A percentile compares a stretch with the other conserved stretches of the same genome.
These are phyloP conservation scores for Austrofundulus limnaeus DNA, from an alignment of 2,113 vertebrate species.

Conservation along the genomic window DNA sequence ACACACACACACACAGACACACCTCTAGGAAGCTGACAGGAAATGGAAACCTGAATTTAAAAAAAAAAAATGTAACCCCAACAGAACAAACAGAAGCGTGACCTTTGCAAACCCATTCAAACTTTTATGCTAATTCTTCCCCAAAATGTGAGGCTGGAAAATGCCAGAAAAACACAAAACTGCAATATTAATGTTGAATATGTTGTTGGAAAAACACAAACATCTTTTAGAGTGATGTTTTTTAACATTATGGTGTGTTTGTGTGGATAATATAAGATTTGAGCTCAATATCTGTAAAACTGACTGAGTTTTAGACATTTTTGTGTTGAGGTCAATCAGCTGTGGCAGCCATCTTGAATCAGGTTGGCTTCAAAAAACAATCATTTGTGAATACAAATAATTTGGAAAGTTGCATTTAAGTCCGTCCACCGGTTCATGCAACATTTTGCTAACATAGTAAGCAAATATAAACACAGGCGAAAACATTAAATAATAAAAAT, in stretches of 20 bases:
- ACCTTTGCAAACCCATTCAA: slow-evolving; percentile 3
- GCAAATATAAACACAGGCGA: not conserved
- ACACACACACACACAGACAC: not conserved
- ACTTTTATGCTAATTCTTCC: not conserved
- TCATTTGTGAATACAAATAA: no score
- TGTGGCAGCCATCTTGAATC: no score
- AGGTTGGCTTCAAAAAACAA: no score
- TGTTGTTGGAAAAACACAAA: no score
- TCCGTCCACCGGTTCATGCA: no score
- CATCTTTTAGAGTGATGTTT: no score
- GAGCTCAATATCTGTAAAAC: not conserved
- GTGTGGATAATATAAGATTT: slow-evolving; percentile 1
- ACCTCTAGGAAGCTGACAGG: slow-evolving; percentile 7
- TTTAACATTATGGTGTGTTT: no score
- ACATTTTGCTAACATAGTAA: slow-evolving; percentile 7
- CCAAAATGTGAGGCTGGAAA: not conserved
- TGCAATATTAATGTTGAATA: no score
- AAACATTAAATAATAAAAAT: not conserved
- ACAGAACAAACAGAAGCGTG: not conserved
- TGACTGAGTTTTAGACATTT: not conserved
- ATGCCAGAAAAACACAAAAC: no score
- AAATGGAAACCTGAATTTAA: slow-evolving; percentile 5
- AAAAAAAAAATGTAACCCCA: not conserved
- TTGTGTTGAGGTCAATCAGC: no score
- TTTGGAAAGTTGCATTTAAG: no score